phyloP scores from a whole-genome alignment of 2,888 invertebrate genomes.

The Limenitis camilla region DNA sequence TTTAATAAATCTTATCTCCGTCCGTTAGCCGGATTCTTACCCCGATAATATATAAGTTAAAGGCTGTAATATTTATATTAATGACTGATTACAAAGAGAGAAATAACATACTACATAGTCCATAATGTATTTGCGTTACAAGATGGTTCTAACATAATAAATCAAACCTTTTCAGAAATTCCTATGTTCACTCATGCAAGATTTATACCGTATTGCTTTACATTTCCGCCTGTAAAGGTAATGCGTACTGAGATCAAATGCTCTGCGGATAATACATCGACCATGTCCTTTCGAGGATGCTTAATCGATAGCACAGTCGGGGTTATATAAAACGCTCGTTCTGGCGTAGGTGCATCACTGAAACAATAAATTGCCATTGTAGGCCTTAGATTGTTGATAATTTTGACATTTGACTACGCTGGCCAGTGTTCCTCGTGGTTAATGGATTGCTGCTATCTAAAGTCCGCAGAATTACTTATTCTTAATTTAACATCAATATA shows the following conservation, averaged over 20 bases:
- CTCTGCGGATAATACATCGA: constrained; percentile 20
- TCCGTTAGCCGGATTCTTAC: no score
- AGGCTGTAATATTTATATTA: no score
- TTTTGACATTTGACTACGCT: constrained; percentile 38
- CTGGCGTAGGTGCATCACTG: constrained; percentile 47
- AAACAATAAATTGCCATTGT: constrained; percentile 53
- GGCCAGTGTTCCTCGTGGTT: constrained; percentile 21
- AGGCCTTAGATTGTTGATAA: constrained; percentile 47
- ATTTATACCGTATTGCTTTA: constrained; percentile 19
- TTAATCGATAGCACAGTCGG: constrained; percentile 47
- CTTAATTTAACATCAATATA: not conserved
- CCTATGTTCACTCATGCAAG: constrained; percentile 16
- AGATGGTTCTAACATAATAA: constrained; percentile 13
- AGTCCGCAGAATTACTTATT: not conserved
- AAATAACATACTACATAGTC: no score
- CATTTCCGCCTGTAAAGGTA: constrained; percentile 23
- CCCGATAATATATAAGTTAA: no score
- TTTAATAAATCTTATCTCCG: no score
- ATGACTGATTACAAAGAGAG: no score
- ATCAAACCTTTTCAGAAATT: constrained; percentile 17
- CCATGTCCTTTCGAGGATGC: constrained; percentile 35
- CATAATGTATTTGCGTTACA: not conserved
- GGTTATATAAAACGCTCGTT: constrained; percentile 46
- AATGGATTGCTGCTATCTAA: constrained; percentile 13
- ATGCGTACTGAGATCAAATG: constrained; percentile 22